Evolutionary conservation across 2,888 invertebrate genomes (phyloP).

Genomic region (Antheraea assamensis): DNA sequence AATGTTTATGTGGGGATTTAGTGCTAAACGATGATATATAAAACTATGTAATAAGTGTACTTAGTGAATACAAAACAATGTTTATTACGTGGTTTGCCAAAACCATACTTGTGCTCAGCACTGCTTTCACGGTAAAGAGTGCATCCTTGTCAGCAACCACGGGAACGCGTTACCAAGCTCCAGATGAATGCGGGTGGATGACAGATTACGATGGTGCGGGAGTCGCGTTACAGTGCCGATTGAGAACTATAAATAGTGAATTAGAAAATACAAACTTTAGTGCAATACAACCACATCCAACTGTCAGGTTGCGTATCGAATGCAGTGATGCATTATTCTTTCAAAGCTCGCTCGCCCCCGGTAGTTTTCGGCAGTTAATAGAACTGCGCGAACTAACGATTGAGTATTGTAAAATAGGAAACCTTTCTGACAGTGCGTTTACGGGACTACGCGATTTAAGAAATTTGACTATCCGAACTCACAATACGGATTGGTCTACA

Average conservation of each 20-base stretch:
- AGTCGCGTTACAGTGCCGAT: conserved; percentile 87
- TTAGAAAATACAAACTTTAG: conserved; percentile 91
- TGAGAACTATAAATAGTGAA: conserved; percentile 91
- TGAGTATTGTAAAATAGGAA: conserved; percentile 92
- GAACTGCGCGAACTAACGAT: conserved; percentile 90
- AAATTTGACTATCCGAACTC: conserved; percentile 90
- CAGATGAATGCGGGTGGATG: conserved; percentile 91
- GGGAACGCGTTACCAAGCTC: conserved; percentile 88
- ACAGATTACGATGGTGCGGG: conserved; percentile 85
- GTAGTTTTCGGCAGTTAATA: conserved; percentile 88
- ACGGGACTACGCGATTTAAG: conserved; percentile 89
- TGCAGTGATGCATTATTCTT: conserved; percentile 91
- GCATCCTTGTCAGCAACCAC: conserved; percentile 76
- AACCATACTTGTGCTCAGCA: conserved; percentile 70
- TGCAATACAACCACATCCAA: conserved; percentile 91
- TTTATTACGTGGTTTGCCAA: conserved; percentile 68
- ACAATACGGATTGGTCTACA: conserved; percentile 92
- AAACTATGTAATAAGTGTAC: conserved; percentile 75
- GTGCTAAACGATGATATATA: conserved; percentile 64
- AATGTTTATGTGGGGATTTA: conserved; percentile 64
- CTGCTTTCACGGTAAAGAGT: conserved; percentile 65
- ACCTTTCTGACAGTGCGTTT: conserved; percentile 91
- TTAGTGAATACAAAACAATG: conserved; percentile 69
- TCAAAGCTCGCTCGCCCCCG: conserved; percentile 89
- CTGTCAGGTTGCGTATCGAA: conserved; percentile 88